These are phyloP conservation scores for Hydrolagus colliei DNA, from an alignment of 2,797 vertebrate genomes.

Conservation along the genomic window DNA sequence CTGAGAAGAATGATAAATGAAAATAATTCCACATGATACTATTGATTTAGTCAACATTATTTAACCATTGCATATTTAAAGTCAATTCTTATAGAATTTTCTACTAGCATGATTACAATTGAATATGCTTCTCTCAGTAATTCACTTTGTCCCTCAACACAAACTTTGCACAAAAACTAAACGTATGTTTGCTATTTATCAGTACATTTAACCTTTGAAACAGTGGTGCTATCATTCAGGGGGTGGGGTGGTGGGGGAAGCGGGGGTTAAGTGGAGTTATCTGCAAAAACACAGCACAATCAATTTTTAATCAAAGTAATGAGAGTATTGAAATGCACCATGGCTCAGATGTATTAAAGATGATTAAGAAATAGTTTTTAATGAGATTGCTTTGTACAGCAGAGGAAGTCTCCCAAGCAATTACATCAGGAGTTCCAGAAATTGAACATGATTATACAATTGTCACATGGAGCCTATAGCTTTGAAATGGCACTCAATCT, in stretches of 20 bases:
- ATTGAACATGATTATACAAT: neutral
- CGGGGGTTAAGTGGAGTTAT: neutral
- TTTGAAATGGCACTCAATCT: neutral
- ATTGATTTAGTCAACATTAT: neutral
- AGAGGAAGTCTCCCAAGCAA: neutral
- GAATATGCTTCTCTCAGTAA: too few relatives aligned
- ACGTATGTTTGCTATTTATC: too few relatives aligned
- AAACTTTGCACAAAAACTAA: too few relatives aligned
- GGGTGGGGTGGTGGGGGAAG: neutral
- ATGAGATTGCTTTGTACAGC: neutral
- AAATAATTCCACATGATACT: neutral
- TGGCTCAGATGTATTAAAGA: neutral
- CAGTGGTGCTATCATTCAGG: neutral
- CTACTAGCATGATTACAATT: neutral
- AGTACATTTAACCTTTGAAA: too few relatives aligned
- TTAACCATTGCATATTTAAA: neutral
- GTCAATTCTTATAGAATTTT: neutral
- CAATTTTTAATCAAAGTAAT: neutral
- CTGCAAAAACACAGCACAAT: neutral
- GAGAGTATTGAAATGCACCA: neutral
- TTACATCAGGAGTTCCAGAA: neutral
- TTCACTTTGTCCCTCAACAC: too few relatives aligned
- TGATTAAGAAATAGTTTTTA: slow-evolving; percentile 16
- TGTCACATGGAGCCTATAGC: neutral
- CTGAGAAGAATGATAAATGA: neutral